phyloP scores from a whole-genome alignment of 2,113 vertebrate genomes.

The Lepus europaeus region DNA sequence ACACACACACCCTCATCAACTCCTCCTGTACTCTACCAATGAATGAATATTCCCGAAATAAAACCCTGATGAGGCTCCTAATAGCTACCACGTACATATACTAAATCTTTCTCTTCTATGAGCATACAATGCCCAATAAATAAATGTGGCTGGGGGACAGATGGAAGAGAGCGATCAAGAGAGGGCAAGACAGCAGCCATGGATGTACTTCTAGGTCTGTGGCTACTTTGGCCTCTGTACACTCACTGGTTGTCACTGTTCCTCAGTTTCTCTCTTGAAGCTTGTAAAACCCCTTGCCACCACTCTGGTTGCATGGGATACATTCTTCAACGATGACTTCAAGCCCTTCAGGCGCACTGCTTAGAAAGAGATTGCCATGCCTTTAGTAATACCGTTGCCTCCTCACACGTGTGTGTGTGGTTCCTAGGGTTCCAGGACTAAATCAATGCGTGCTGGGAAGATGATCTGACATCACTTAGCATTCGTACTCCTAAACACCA shows the following conservation, averaged over 20 bases:
- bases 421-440: conserved; percentile 14
- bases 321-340: background rate
- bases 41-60: background rate
- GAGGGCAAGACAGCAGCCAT: background rate
- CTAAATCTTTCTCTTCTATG: background rate
- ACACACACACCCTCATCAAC: background rate
- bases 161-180: background rate
- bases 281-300: background rate
- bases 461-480: background rate
- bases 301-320: background rate
- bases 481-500: background rate
- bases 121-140: background rate
- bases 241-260: background rate
- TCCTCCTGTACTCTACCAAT: background rate
- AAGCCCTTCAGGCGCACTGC: background rate
- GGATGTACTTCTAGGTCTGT: background rate
- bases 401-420: background rate
- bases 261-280: background rate
- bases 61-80: background rate
- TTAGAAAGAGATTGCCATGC: background rate
- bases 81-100: background rate
- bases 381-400: background rate
- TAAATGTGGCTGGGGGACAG: background rate
- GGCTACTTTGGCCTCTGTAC: background rate
- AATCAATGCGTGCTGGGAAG: background rate